These are phyloP conservation scores for Conomelus anceps DNA, from an alignment of 2,888 invertebrate genomes.

Conservation along the genomic window DNA sequence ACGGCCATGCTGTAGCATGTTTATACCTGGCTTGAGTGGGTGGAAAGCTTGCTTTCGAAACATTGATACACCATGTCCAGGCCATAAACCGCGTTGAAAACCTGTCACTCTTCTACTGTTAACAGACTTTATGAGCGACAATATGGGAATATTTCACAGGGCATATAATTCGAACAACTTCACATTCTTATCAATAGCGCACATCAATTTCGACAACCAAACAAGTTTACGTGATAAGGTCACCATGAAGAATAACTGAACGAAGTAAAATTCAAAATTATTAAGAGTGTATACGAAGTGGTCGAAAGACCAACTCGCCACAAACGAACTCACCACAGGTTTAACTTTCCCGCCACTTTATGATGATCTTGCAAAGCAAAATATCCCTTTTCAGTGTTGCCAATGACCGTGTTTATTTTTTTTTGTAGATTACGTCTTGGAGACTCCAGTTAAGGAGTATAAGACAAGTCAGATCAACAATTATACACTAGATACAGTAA, in stretches of 20 bases:
- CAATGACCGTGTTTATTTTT: no score
- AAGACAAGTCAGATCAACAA: no score
- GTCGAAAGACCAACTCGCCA: no score
- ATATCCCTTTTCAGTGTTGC: no score
- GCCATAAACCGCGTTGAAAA: neutral
- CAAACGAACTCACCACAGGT: no score
- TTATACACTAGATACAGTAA: no score
- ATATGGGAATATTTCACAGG: neutral
- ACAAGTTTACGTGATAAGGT: neutral
- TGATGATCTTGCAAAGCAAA: no score
- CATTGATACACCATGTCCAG: neutral
- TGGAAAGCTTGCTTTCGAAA: neutral
- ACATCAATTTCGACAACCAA: neutral
- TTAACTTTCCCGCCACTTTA: no score
- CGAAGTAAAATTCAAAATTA: no score
- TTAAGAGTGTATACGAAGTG: no score
- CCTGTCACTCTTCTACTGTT: neutral
- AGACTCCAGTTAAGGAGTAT: no score
- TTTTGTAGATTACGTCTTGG: no score
- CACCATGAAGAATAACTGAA: neutral
- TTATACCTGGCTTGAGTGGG: neutral
- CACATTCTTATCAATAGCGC: neutral
- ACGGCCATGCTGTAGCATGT: neutral
- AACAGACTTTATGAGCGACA: neutral
- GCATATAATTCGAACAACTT: neutral